Evolutionary conservation across 2,113 vertebrate genomes (phyloP).

Genomic region (Garra rufa): DNA sequence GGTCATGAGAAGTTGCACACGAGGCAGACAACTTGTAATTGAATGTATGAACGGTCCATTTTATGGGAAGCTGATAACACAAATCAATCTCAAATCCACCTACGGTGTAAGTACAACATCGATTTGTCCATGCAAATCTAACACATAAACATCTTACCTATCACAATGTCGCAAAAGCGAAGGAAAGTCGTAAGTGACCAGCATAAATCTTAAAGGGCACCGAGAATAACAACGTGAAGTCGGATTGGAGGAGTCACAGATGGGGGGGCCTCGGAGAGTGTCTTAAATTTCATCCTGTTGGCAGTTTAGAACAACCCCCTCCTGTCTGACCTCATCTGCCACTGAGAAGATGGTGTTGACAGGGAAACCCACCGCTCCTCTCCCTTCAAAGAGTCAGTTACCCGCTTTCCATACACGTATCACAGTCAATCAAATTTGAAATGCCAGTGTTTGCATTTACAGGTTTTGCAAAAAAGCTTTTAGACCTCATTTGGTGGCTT

Average conservation of each 20-base stretch:
- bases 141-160: conserved; percentile 66
- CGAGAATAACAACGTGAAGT: conserved; percentile 60
- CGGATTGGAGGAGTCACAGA: conserved; percentile 25
- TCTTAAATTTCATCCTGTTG: conserved; percentile 85
- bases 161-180: conserved; percentile 49
- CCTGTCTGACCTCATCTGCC: conserved; percentile 67
- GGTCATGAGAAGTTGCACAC: conserved; percentile 14
- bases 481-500: not conserved
- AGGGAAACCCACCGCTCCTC: conserved; percentile 10
- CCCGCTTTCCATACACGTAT: conserved; percentile 9
- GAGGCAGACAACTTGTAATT: conserved; percentile 5
- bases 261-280: conserved; percentile 25
- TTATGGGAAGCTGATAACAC: conserved; percentile 10
- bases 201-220: conserved; percentile 50
- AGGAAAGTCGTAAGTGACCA: conserved; percentile 28
- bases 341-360: conserved; percentile 6
- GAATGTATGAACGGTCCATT: not conserved
- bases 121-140: conserved; percentile 38
- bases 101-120: not conserved
- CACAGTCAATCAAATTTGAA: conserved; percentile 3
- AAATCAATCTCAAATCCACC: not conserved
- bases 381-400: conserved; percentile 16
- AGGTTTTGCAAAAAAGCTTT: not conserved
- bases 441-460: not conserved
- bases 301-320: conserved; percentile 74